Evolutionary conservation across 2,888 invertebrate species (phyloP), one percentile per base, ranked within the genome.

Genomic region (Drosophila bunnanda): DNA sequence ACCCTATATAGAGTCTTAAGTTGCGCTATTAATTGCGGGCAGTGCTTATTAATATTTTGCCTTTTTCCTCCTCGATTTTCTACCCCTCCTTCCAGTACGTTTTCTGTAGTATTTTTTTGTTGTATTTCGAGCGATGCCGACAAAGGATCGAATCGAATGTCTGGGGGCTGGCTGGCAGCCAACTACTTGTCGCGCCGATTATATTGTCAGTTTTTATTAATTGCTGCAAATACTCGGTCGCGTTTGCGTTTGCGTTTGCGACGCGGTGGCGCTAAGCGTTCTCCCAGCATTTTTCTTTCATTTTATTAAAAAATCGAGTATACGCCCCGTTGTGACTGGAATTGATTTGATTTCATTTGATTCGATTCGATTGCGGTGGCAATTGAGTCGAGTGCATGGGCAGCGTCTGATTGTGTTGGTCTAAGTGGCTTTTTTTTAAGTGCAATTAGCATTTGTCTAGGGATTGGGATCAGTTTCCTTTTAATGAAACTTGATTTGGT

Each of bases 171-270:
- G 80, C 81, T 89, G 89, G 88, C 82, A 84, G 89, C 83, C 82
- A 82, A 88, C 89, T 84, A 89, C 89, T 88, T 90, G 88, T 89
- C 88, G 80, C 81, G 82, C 79, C 85, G 90, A 90, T 90, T 90
- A 91, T 83, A 90, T 91, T 90, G 90, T 90, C 90, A 91, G 90
- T 82, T 86, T 88, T 90, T 90, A 90, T 90, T 91, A 91, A 90
- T 91, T 90, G 89, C 89, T 85, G 85, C 85, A 82, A 86, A 86
- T 89, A 86, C 77, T 72, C 75, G 74, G 69, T 50, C 78, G 75
- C 67, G 30, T 59, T 50, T 43, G 52, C 67, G 30, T 59, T 50
- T 43, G 52, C 53, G 55, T 58, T 50, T 56, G 66, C 65, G 57
- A 54, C 52, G 59, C 55, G 74, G 44, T 89, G 89, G 88, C 89